Base-by-base conservation (phyloP, 2,113 vertebrate genomes). In the Apaloderma vittatum region DNA sequence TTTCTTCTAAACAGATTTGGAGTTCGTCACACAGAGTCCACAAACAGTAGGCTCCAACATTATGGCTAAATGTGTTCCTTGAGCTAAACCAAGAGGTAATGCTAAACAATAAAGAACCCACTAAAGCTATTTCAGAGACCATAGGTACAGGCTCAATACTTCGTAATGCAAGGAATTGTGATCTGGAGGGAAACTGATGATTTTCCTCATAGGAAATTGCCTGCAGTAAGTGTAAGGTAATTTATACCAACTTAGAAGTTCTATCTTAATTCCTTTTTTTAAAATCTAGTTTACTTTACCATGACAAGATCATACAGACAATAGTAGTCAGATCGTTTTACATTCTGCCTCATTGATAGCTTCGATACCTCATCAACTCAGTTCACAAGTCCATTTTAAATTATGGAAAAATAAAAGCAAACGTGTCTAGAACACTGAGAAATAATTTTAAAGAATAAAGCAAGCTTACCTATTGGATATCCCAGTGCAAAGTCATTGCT, bases 401-500 rank as follows among this genome's bases (percentile, higher is more conserved):
- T 83, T 52, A 67, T 1, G 9, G 15, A 72, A 71, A 57, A 63
- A 75, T 15, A 65, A 86, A 86, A 90, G 57, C 15, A 85, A 59
- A 95, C 87, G 52, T 15, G n/a, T 57, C 26, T 32, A 88, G 21
- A 76, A 76, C 23, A 80, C 24, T 49, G 32, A 49, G 58, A 90
- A 87, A 45, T n/a, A 75, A 54, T 74, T 73, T 81, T 78, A 92
- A 92, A 94, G 66, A 90, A 94, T 27, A 93, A 86, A 79, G 73
- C 10, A 32, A 66, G 94, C 99, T 99, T 97, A 99, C 99, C 99
- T 96, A 99, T 99, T 81, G 99, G 99, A 97, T 99, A 99, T 71
- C 99, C 99, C 97, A 99, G 90, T 63, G 99, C 99, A 98, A 99
- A 99, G 97, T 99, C 99, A 97, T 99, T 99, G 98, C 99, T 99